phyloP scores from a whole-genome alignment of 1,140 invertebrate genomes.

The Drosophila equinoxialis region DNA sequence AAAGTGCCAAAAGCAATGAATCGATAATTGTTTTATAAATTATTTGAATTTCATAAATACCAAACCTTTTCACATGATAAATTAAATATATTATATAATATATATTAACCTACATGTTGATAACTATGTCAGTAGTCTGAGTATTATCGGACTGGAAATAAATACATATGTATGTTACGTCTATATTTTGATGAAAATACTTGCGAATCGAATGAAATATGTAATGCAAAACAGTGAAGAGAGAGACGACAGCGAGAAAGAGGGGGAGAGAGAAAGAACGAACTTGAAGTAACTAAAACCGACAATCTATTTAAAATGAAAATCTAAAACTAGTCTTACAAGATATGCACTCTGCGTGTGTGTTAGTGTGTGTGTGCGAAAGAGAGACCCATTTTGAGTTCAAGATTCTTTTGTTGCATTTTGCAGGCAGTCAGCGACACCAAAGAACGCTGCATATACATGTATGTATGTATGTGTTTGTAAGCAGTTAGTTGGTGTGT shows the following conservation, averaged over 20 bases:
- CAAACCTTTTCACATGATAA: too few relatives aligned
- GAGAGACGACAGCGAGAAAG: background rate
- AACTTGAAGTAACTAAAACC: slow-evolving; percentile 24
- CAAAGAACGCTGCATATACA: slow-evolving; percentile 9
- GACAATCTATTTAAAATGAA: slow-evolving; percentile 47
- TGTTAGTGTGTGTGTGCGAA: slow-evolving; percentile 34
- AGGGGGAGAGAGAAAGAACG: background rate
- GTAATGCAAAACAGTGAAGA: slow-evolving; percentile 22
- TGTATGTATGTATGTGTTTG: background rate
- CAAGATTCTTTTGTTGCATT: slow-evolving; percentile 59
- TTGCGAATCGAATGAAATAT: slow-evolving; percentile 27
- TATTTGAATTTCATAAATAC: too few relatives aligned
- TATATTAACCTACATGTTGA: background rate
- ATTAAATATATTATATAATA: too few relatives aligned
- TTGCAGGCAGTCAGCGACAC: slow-evolving; percentile 32
- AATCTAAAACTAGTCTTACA: slow-evolving; percentile 57
- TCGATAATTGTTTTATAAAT: too few relatives aligned
- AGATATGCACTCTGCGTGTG: slow-evolving; percentile 38
- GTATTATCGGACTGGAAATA: background rate
- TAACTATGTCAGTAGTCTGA: slow-evolving; percentile 4
- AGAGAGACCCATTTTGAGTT: slow-evolving; percentile 59
- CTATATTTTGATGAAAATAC: slow-evolving; percentile 1
- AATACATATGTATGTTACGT: background rate
- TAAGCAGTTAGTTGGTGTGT: background rate
- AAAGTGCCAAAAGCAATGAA: too few relatives aligned